Evolutionary conservation across 2,888 invertebrate species (phyloP).

Genomic region (Magallana nippona): DNA sequence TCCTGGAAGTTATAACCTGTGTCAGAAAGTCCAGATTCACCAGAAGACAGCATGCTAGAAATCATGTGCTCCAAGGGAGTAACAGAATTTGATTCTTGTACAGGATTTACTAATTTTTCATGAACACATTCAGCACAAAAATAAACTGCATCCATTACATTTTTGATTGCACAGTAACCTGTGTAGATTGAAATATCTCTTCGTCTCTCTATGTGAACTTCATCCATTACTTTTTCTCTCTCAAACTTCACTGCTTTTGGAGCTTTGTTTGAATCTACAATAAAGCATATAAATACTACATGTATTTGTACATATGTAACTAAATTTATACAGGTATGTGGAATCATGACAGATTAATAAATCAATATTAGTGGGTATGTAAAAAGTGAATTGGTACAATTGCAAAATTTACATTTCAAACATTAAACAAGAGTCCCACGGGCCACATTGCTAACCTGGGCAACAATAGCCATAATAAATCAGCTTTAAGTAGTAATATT

Average conservation of each 20-base stretch:
- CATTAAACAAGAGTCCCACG: too few relatives aligned
- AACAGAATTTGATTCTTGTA: slow-evolving; percentile 51
- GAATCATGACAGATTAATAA: too few relatives aligned
- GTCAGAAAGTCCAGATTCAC: slow-evolving; percentile 38
- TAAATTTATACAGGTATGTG: too few relatives aligned
- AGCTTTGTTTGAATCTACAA: background rate
- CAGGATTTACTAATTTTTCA: slow-evolving; percentile 66
- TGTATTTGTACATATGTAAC: too few relatives aligned
- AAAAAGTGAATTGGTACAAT: too few relatives aligned
- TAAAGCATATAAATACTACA: background rate
- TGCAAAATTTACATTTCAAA: too few relatives aligned
- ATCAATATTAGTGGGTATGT: too few relatives aligned
- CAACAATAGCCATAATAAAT: too few relatives aligned
- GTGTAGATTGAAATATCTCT: slow-evolving; percentile 73
- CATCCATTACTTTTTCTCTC: slow-evolving; percentile 45
- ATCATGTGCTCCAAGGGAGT: slow-evolving; percentile 37
- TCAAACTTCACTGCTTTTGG: slow-evolving; percentile 66
- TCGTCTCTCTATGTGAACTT: slow-evolving; percentile 71
- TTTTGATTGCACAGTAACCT: slow-evolving; percentile 74
- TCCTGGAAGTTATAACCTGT: slow-evolving; percentile 56
- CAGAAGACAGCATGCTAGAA: slow-evolving; percentile 33
- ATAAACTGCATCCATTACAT: slow-evolving; percentile 74
- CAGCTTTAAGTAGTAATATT: too few relatives aligned
- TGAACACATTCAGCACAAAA: slow-evolving; percentile 70
- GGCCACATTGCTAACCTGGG: too few relatives aligned